Evolutionary conservation across 2,888 invertebrate species (phyloP).

Genomic region (Patella depressa): DNA sequence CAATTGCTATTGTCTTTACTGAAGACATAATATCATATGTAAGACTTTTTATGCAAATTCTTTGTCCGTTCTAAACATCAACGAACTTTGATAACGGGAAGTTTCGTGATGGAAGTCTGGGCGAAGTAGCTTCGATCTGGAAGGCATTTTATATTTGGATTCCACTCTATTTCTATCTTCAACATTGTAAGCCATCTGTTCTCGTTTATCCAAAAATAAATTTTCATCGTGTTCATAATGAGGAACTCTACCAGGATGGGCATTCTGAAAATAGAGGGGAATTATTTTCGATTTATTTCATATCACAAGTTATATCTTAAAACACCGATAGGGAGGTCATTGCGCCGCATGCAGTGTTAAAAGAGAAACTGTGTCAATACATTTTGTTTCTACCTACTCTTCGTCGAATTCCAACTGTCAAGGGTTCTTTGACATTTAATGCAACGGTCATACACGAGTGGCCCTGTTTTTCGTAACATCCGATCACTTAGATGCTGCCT

Average conservation of each 20-base stretch:
- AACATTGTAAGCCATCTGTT: slow-evolving; percentile 70
- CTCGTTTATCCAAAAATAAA: slow-evolving; percentile 68
- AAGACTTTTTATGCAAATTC: slow-evolving; percentile 7
- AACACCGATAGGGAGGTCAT: too few relatives aligned
- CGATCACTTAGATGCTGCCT: too few relatives aligned
- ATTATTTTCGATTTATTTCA: too few relatives aligned
- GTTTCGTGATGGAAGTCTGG: slow-evolving; percentile 65
- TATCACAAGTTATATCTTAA: too few relatives aligned
- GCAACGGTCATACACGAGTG: too few relatives aligned
- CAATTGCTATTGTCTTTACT: background rate
- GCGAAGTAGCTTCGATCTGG: slow-evolving; percentile 58
- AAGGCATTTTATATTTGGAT: slow-evolving; percentile 60
- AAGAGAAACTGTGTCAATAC: too few relatives aligned
- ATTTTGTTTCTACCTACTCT: too few relatives aligned
- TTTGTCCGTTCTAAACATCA: slow-evolving; percentile 61
- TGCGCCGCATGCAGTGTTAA: too few relatives aligned
- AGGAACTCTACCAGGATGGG: slow-evolving; percentile 64
- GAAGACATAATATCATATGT: background rate
- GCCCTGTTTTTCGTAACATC: too few relatives aligned
- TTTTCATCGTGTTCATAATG: slow-evolving; percentile 70
- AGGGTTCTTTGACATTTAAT: too few relatives aligned
- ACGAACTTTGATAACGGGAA: slow-evolving; percentile 64
- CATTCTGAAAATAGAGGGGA: slow-evolving; percentile 58
- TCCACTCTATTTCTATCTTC: slow-evolving; percentile 66
- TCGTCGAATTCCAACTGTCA: too few relatives aligned